Evolutionary conservation across 2,888 invertebrate genomes (phyloP).

Genomic region (Tachina lurida): DNA sequence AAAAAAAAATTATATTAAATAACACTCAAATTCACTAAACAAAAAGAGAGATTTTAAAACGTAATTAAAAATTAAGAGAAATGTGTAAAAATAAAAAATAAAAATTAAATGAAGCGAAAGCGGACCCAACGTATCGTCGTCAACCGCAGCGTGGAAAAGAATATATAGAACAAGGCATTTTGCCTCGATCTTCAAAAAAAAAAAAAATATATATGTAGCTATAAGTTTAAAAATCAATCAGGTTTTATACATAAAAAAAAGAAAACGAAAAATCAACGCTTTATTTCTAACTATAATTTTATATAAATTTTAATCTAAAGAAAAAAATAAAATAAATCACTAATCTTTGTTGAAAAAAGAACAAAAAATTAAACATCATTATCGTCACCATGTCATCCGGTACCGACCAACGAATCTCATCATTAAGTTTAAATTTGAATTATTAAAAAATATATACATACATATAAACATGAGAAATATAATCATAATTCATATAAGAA

Average conservation of each 20-base stretch:
- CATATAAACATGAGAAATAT: slow-evolving; percentile 1
- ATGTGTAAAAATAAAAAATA: slow-evolving; percentile 60
- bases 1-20: slow-evolving; percentile 68
- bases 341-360: slow-evolving; percentile 57
- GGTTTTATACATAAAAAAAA: slow-evolving; percentile 60
- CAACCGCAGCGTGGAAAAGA: slow-evolving; percentile 22
- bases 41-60: slow-evolving; percentile 38
- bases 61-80: slow-evolving; percentile 46
- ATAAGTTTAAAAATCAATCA: slow-evolving; percentile 62
- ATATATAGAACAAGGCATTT: slow-evolving; percentile 29
- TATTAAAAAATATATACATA: slow-evolving; percentile 24
- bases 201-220: slow-evolving; percentile 39
- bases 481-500: slow-evolving; percentile 44
- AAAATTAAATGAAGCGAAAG: slow-evolving; percentile 42
- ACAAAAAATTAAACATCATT: slow-evolving; percentile 42
- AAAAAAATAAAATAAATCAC: slow-evolving; percentile 48
- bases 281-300: slow-evolving; percentile 68
- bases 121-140: not conserved
- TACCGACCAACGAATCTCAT: slow-evolving; percentile 61
- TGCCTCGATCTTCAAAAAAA: slow-evolving; percentile 33
- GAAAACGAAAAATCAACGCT: slow-evolving; percentile 63
- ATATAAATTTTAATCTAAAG: slow-evolving; percentile 59
- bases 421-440: slow-evolving; percentile 42
- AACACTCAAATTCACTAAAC: slow-evolving; percentile 71
- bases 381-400: slow-evolving; percentile 19